These are phyloP conservation scores for Myrmecophaga tridactyla DNA, from an alignment of 2,113 vertebrate species.

Conservation along the genomic window DNA sequence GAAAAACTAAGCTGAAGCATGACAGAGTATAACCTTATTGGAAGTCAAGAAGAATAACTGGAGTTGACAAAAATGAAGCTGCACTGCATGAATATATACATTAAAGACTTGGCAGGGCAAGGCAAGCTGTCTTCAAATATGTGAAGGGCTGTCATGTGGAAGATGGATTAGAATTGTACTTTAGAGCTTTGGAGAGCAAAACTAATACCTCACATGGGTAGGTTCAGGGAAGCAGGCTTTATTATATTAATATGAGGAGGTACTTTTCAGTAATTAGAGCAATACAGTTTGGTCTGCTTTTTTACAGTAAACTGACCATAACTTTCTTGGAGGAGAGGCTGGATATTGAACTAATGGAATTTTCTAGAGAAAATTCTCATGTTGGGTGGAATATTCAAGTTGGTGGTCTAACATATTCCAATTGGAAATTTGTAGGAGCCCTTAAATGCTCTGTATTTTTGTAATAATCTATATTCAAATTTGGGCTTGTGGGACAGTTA, in stretches of 20 bases:
- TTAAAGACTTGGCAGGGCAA: constrained; percentile 41
- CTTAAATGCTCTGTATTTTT: background rate
- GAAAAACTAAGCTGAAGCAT: constrained; percentile 40
- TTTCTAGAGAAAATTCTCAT: background rate
- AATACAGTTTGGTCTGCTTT: background rate
- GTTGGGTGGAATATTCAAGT: background rate
- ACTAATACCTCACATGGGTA: constrained; percentile 52
- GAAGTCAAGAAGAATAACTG: constrained; percentile 32
- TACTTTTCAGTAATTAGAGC: constrained; percentile 31
- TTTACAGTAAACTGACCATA: background rate
- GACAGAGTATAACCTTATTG: constrained; percentile 3
- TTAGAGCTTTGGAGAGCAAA: constrained; percentile 51
- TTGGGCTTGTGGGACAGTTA: background rate
- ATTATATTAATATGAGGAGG: constrained; percentile 6
- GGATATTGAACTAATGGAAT: background rate
- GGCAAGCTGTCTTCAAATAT: constrained; percentile 54
- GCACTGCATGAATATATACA: constrained; percentile 54
- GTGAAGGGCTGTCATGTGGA: constrained; percentile 57
- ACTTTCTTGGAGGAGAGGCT: background rate
- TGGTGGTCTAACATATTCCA: background rate
- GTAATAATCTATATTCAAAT: background rate
- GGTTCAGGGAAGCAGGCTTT: constrained; percentile 13
- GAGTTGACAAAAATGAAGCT: constrained; percentile 46
- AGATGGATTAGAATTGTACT: constrained; percentile 55
- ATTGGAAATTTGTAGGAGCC: background rate